Evolutionary conservation across 2,888 invertebrate species (phyloP).

Genomic region (Drosophila anceps): DNA sequence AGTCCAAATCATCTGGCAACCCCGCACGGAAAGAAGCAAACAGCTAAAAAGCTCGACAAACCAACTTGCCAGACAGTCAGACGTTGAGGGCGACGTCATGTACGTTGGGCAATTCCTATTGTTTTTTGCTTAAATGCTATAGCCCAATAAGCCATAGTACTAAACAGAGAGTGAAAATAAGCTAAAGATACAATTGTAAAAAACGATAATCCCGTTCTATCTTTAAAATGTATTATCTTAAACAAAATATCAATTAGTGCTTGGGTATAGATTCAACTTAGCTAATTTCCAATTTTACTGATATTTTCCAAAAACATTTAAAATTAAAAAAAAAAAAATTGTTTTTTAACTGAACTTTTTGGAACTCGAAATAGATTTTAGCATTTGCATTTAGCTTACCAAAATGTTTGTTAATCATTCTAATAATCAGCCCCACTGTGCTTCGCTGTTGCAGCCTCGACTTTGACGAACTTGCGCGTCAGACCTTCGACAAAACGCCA

Average conservation of each 20-base stretch:
- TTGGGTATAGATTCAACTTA: background rate
- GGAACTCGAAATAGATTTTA: background rate
- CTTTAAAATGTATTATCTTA: background rate
- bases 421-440: conserved; percentile 17
- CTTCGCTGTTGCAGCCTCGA: conserved; percentile 48
- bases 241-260: background rate
- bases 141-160: too few species aligned
- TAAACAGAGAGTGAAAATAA: background rate
- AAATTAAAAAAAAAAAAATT: too few species aligned
- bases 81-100: conserved; percentile 20
- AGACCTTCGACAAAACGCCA: conserved; percentile 22
- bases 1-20: conserved; percentile 47
- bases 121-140: background rate
- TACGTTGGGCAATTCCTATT: conserved; percentile 30
- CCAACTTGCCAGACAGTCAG: conserved; percentile 34
- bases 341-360: too few species aligned
- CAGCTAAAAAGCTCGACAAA: conserved; percentile 27
- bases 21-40: conserved; percentile 20
- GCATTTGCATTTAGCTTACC: too few species aligned
- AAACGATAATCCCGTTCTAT: background rate
- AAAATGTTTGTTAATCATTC: background rate
- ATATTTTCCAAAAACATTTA: too few species aligned
- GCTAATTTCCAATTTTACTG: too few species aligned
- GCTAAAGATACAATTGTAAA: background rate
- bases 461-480: conserved; percentile 59